Evolutionary conservation across 2,888 invertebrate species (phyloP).

Genomic region (Pristionchus entomophagus): DNA sequence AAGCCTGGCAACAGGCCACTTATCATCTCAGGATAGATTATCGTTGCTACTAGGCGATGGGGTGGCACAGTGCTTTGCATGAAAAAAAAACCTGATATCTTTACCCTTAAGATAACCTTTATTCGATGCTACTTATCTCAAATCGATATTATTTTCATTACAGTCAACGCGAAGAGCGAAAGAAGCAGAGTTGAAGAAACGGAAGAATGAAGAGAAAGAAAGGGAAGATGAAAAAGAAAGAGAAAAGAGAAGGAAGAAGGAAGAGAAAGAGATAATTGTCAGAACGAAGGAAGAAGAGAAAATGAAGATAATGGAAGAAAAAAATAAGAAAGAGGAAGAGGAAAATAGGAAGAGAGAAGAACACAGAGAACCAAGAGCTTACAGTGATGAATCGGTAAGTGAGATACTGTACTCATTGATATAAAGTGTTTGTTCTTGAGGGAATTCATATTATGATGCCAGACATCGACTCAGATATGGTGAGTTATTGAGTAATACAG

Average conservation of each 20-base stretch:
- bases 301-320: background rate
- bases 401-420: background rate
- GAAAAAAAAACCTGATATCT: too few relatives aligned
- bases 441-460: background rate
- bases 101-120: too few relatives aligned
- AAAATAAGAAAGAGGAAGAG: background rate
- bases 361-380: background rate
- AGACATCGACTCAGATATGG: background rate
- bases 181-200: background rate
- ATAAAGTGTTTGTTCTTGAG: background rate
- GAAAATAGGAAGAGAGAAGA: background rate
- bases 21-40: too few relatives aligned
- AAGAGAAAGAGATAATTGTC: background rate
- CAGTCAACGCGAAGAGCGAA: background rate
- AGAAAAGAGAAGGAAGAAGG: background rate
- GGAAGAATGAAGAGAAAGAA: background rate
- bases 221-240: background rate
- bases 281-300: constrained; percentile 5
- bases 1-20: too few relatives aligned
- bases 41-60: too few relatives aligned
- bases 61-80: too few relatives aligned
- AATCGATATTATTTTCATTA: background rate
- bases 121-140: background rate
- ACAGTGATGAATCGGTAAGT: background rate
- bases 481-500: background rate